Base-by-base conservation (phyloP, 37 sponge, comb jelly and placozoan genomes). In the Cliona cf. orientalis region DNA sequence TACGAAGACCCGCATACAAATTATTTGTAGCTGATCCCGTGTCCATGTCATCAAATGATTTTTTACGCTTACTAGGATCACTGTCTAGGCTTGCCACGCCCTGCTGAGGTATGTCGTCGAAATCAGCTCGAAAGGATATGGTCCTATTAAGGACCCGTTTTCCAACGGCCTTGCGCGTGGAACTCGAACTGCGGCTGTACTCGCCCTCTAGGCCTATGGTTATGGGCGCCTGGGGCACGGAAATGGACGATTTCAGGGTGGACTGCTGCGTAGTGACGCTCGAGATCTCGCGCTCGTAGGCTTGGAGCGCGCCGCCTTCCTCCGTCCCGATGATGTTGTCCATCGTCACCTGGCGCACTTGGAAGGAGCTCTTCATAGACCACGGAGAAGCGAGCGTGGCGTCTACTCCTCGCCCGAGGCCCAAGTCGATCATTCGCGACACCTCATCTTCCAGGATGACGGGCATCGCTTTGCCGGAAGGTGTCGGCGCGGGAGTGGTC, bases 351-450 rank as follows among this genome's bases (percentile, higher is more conserved):
- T 46, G 12, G 11, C 87, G 45, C 0, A 86, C 74, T 53, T 88
- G 89, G 60, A 88, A 88, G n/a, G 89, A 67, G 58, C 56, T 77
- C 72, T 88, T 88, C 36, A 77, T 58, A 1, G 39, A 4, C 89
- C 89, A 88, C 32, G 89, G 89, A 31, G 74, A 72, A 5, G 43
- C 35, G 39, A 55, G n/a, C 19, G 89, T 76, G 19, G 83, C 82
- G 46, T 88, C 89, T 36, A 88, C 34, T 5, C 89, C 89, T 42
- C 89, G 26, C 46, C 89, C 89, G 9, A 88, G 83, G 6, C 89
- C 89, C 0, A 88, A 53, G 62, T 75, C 80, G 21, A 45, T 21
- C n/a, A 88, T 81, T 6, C 82, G 77, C 22, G 35, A 56, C 0
- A 65, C 23, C 11, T 73, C 74, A 3, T 44, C 56, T 0, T 41